A percentile compares a stretch with the other conserved stretches of the same genome.
Evolutionary conservation across 2,888 invertebrate species (phyloP).

Genomic region (Standfussiana lucernea): DNA sequence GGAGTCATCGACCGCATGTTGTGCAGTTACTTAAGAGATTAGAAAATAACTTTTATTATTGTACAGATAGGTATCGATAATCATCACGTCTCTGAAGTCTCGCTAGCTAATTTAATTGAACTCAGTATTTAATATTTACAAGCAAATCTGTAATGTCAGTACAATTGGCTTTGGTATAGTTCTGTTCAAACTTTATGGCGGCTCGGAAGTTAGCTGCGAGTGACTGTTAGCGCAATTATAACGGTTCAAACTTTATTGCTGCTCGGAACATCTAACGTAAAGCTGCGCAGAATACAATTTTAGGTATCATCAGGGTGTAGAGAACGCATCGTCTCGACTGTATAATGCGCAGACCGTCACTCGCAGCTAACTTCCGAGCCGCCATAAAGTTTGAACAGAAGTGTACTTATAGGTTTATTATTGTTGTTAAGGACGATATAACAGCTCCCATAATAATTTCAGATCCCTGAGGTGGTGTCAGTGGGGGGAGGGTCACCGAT

Average conservation of each 20-base stretch:
- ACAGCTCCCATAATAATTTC: constrained; percentile 59
- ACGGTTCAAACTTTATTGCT: no score
- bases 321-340: no score
- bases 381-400: no score
- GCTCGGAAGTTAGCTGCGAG: no score
- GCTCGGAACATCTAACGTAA: no score
- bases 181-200: no score
- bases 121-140: neutral
- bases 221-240: no score
- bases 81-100: neutral
- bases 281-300: no score
- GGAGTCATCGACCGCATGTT: neutral
- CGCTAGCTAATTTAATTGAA: no score
- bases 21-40: neutral
- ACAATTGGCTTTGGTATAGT: neutral
- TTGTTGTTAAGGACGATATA: constrained; percentile 8
- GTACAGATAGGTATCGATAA: neutral
- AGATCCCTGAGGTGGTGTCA: constrained; percentile 87
- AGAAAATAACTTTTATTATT: neutral
- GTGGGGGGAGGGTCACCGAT: constrained; percentile 87
- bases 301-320: no score
- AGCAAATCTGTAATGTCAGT: neutral
- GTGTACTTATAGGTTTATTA: neutral
- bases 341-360: no score
- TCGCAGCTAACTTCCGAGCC: no score